phyloP scores from a whole-genome alignment of 2,113 vertebrate genomes.

The Sisor rabdophorus region DNA sequence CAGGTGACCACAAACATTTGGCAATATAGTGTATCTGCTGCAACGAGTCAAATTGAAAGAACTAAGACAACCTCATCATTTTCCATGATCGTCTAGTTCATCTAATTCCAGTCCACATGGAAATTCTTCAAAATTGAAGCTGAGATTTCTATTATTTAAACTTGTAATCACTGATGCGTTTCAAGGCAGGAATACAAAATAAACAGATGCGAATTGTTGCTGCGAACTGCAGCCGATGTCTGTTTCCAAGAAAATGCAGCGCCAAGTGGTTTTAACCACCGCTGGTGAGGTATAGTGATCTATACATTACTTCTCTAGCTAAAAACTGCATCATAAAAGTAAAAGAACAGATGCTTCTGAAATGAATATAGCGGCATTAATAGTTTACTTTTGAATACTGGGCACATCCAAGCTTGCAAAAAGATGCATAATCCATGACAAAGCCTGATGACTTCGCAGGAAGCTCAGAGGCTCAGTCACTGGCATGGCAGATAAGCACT shows the following conservation, averaged over 20 bases:
- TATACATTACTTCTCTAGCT: neutral
- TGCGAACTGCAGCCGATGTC: neutral
- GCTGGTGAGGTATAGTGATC: slow-evolving; percentile 7
- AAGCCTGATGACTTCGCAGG: slow-evolving; percentile 27
- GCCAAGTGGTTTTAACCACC: slow-evolving; percentile 5
- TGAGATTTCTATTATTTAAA: neutral
- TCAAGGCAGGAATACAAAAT: neutral
- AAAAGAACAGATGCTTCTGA: slow-evolving; percentile 5
- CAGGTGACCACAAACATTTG: no score
- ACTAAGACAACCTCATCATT: neutral
- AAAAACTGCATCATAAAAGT: neutral
- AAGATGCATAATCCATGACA: slow-evolving; percentile 31
- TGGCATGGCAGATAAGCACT: slow-evolving; percentile 31
- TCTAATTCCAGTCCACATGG: neutral
- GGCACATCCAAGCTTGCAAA: slow-evolving; percentile 9
- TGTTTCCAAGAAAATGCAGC: neutral
- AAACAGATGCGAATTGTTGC: slow-evolving; percentile 1
- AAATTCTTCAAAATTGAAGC: neutral
- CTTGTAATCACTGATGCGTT: neutral
- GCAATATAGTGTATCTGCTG: no score
- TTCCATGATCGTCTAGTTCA: neutral
- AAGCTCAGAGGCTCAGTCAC: slow-evolving; percentile 32
- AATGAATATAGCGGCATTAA: slow-evolving; percentile 29
- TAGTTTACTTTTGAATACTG: slow-evolving; percentile 16
- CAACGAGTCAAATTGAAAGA: neutral